These are phyloP conservation scores for Branchellion lobata DNA, from an alignment of 2,888 invertebrate genomes.

Conservation along the genomic window DNA sequence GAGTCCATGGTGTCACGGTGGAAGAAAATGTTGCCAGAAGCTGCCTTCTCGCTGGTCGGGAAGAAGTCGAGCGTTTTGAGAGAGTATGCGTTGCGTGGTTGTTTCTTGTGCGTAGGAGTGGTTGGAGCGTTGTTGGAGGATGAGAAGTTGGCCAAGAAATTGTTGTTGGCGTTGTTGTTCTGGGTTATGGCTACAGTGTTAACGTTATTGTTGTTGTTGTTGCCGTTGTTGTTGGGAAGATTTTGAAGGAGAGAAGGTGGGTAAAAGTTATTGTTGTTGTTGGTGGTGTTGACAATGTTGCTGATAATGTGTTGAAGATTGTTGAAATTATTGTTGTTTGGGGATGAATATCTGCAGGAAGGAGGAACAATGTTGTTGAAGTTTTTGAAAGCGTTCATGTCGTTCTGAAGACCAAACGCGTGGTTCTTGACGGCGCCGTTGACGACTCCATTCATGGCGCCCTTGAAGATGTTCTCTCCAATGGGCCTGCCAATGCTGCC, in stretches of 20 bases:
- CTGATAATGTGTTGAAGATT: not conserved
- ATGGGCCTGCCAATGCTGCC: no score
- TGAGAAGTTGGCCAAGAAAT: constrained; percentile 57
- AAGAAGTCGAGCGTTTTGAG: constrained; percentile 71
- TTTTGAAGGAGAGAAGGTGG: not conserved
- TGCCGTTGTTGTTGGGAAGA: not conserved
- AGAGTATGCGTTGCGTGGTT: not conserved
- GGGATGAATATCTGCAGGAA: constrained; percentile 32
- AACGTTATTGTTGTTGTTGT: not conserved
- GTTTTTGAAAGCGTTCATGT: not conserved
- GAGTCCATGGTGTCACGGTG: constrained; percentile 89
- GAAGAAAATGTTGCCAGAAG: constrained; percentile 73
- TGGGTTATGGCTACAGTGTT: not conserved
- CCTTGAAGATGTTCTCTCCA: not conserved
- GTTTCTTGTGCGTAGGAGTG: constrained; percentile 62
- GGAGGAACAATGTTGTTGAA: constrained; percentile 19
- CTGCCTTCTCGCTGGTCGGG: constrained; percentile 73
- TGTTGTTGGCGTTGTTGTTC: not conserved
- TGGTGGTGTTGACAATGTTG: not conserved
- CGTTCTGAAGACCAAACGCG: not conserved
- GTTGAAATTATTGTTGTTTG: not conserved
- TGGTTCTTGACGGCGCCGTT: not conserved
- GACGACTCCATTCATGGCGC: not conserved
- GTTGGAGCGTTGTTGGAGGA: constrained; percentile 60
- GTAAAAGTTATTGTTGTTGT: not conserved